Evolutionary conservation across 2,113 vertebrate species (phyloP).

Genomic region (Tretioscincus oriximinensis): DNA sequence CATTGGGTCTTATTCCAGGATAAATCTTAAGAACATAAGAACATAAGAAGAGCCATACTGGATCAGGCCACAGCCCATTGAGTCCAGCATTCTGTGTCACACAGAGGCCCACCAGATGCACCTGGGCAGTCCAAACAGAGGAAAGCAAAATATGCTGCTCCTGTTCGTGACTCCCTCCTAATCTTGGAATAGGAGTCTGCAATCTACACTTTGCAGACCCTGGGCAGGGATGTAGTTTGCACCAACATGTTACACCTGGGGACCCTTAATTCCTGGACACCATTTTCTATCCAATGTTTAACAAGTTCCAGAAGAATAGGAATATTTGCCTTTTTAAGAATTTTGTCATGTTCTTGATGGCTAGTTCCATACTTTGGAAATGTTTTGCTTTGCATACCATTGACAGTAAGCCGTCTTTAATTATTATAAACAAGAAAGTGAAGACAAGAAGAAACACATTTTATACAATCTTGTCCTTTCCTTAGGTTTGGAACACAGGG

Average conservation of each 20-base stretch:
- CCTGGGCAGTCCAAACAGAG: no score
- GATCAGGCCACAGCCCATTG: no score
- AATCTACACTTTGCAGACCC: no score
- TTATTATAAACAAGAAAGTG: conserved; percentile 32
- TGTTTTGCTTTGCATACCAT: conserved; percentile 21
- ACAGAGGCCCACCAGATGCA: no score
- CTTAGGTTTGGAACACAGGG: neutral
- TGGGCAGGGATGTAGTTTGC: neutral
- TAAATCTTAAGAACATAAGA: no score
- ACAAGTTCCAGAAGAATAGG: neutral
- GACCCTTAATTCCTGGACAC: neutral
- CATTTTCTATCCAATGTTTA: neutral
- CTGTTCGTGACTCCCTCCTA: no score
- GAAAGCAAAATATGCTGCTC: no score
- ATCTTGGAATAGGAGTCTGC: no score
- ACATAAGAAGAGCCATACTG: no score
- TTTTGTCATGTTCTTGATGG: neutral
- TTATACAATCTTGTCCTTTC: conserved; percentile 7
- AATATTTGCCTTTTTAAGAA: conserved; percentile 16
- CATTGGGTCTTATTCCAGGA: no score
- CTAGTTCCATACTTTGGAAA: conserved; percentile 10
- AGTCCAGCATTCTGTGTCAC: no score
- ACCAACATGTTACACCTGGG: neutral
- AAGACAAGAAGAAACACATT: conserved; percentile 36
- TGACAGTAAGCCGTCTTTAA: conserved; percentile 32